A percentile compares a stretch with the other conserved stretches of the same genome.
Evolutionary conservation across 2,113 vertebrate species (phyloP).

Genomic region (Phylloscopus whistleri): DNA sequence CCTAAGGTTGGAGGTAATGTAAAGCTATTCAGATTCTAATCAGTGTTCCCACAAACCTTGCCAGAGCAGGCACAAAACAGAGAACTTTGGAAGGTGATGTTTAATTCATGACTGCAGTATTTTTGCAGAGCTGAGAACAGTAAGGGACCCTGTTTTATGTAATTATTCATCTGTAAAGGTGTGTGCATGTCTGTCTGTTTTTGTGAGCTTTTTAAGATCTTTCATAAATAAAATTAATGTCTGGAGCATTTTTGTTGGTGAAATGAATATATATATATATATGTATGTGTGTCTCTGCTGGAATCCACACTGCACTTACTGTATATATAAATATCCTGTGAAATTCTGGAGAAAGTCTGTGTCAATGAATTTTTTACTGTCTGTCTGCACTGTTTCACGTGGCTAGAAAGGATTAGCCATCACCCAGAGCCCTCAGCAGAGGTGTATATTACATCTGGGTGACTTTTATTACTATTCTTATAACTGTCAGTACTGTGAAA

Average conservation of each 20-base stretch:
- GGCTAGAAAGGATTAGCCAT: background rate
- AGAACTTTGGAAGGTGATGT: slow-evolving; percentile 58
- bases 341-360: background rate
- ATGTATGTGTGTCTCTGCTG: background rate
- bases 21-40: slow-evolving; percentile 46
- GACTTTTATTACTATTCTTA: background rate
- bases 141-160: background rate
- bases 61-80: slow-evolving; percentile 13
- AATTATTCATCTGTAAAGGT: background rate
- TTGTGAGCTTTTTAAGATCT: background rate
- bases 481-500: background rate
- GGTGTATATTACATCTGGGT: background rate
- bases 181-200: background rate
- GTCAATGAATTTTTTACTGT: background rate
- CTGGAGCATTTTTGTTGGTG: background rate
- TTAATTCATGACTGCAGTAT: slow-evolving; percentile 75
- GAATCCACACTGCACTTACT: background rate
- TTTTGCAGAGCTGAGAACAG: slow-evolving; percentile 54
- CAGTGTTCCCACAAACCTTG: slow-evolving; percentile 7
- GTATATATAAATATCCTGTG: background rate
- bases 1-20: slow-evolving; percentile 85
- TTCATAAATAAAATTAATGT: background rate
- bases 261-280: background rate
- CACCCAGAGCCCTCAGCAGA: background rate
- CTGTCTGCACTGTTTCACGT: background rate